These are phyloP conservation scores for Peucedramus taeniatus DNA, from an alignment of 2,113 vertebrate genomes.

Conservation along the genomic window DNA sequence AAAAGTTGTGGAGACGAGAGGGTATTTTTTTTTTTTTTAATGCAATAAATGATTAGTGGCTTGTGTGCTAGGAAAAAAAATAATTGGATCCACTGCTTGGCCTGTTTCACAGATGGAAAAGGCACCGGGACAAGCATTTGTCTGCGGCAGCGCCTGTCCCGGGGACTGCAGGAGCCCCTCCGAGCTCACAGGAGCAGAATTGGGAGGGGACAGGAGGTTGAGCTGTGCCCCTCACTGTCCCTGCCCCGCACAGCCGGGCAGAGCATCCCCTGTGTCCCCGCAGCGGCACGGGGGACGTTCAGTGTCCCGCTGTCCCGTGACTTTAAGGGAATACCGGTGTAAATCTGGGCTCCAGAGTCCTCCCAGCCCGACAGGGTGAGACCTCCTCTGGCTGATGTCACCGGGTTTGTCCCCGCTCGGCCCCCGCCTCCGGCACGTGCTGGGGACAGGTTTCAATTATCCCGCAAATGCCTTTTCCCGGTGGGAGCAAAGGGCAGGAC, in stretches of 20 bases:
- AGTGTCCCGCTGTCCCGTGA: accelerated
- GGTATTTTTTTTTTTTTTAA: not conserved
- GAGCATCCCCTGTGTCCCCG: not conserved
- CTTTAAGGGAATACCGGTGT: accelerated
- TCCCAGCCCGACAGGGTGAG: accelerated
- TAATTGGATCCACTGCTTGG: conserved; percentile 4
- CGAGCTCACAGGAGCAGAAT: accelerated
- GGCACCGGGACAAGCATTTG: not conserved
- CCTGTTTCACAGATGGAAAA: conserved; percentile 41
- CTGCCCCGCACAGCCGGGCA: not conserved
- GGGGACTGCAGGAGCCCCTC: not conserved
- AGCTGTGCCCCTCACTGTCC: not conserved
- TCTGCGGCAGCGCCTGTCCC: not conserved
- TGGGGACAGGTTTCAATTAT: not conserved
- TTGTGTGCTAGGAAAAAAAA: conserved; percentile 18
- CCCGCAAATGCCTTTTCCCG: not conserved
- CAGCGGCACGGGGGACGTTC: accelerated
- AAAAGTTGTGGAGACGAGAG: not conserved
- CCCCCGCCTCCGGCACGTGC: not conserved
- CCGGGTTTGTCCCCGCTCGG: not conserved
- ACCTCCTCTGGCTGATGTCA: not conserved
- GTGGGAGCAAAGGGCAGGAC: not conserved
- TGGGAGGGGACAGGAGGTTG: not conserved
- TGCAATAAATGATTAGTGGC: conserved; percentile 12
- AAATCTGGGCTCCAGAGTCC: not conserved